Evolutionary conservation across 2,888 invertebrate genomes (phyloP).

Genomic region (Dinocampus coccinellae): DNA sequence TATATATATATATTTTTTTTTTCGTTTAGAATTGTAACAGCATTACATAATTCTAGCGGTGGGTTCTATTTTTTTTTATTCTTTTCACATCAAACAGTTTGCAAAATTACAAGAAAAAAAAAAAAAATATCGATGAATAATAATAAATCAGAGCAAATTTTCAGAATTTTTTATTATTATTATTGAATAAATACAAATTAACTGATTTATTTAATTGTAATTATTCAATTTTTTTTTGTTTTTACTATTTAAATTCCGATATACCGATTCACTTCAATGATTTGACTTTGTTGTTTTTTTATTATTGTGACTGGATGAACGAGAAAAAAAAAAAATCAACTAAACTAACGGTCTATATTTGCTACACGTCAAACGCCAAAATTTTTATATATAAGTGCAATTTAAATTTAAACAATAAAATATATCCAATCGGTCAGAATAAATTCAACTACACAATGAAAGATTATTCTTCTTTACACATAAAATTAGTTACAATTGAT

Average conservation of each 20-base stretch:
- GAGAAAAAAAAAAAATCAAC: not conserved
- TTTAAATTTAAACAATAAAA: constrained; percentile 24
- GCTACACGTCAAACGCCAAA: not conserved
- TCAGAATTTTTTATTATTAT: not conserved
- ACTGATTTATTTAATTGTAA: not conserved
- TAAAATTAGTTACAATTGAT: constrained; percentile 45
- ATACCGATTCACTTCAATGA: not conserved
- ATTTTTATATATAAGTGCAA: not conserved
- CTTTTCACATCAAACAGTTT: not conserved
- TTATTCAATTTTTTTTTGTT: not conserved
- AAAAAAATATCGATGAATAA: not conserved
- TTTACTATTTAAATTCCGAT: not conserved
- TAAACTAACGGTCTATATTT: not conserved
- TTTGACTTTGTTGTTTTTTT: not conserved
- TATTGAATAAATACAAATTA: not conserved
- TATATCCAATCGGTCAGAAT: constrained; percentile 13
- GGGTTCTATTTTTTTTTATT: not conserved
- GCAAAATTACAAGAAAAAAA: not conserved
- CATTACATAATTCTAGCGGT: not conserved
- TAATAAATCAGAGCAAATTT: not conserved
- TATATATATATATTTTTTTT: too few relatives aligned
- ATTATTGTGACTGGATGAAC: not conserved
- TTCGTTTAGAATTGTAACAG: not conserved
- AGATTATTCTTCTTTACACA: constrained; percentile 31
- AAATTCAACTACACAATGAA: constrained; percentile 37